Conservation (phyloP, 53 echinoderm and acorn worm genomes). For the Mesocentrotus franciscanus region DNA sequence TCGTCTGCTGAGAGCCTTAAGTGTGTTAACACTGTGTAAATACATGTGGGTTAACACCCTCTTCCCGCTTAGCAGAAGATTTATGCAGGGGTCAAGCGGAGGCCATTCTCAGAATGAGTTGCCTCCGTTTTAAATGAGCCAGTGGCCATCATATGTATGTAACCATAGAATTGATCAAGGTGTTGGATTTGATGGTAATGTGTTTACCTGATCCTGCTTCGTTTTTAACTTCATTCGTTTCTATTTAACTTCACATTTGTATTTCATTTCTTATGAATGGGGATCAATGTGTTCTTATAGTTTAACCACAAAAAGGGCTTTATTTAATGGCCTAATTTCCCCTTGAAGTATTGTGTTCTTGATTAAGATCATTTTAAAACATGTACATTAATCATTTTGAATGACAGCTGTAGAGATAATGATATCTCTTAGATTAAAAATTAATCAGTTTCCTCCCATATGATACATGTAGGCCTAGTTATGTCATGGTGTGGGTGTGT, state of each 20-base stretch:
- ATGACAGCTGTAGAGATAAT: too few species aligned
- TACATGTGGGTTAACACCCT: neutral
- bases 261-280: neutral
- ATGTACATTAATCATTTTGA: too few species aligned
- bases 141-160: neutral
- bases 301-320: too few species aligned
- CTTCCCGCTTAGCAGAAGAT: neutral
- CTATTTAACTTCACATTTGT: neutral
- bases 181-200: neutral
- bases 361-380: too few species aligned
- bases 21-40: constrained; percentile 4
- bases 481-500: too few species aligned
- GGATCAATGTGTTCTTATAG: neutral
- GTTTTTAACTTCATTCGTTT: neutral
- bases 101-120: neutral
- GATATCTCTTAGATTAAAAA: too few species aligned
- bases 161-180: neutral
- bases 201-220: neutral
- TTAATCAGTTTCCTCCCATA: too few species aligned
- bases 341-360: too few species aligned
- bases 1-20: neutral
- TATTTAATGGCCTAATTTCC: too few species aligned
- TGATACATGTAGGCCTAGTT: too few species aligned
- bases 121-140: neutral
- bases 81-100: neutral